Conservation (phyloP, 2,797 vertebrate genomes). For the Trichosurus vulpecula region DNA sequence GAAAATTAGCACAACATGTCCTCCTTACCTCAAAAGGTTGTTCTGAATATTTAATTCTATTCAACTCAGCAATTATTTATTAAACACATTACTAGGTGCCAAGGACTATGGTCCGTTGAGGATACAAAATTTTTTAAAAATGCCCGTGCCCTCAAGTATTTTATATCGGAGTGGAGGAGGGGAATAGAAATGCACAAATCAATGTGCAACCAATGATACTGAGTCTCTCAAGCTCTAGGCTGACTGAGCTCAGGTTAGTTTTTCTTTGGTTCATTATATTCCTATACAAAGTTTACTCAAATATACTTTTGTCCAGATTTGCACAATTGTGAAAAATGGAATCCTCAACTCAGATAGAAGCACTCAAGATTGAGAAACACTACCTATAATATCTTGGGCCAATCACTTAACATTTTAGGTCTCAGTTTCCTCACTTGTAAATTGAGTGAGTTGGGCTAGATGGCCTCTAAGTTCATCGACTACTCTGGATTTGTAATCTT, state of each 20-base stretch:
- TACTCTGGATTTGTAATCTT: not conserved
- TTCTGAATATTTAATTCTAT: not conserved
- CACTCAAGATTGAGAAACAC: not conserved
- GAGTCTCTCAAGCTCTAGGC: not conserved
- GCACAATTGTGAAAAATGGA: not conserved
- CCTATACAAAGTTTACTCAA: not conserved
- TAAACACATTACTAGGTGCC: not conserved
- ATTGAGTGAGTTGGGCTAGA: not conserved
- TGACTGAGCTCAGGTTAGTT: not conserved
- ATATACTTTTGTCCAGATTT: not conserved
- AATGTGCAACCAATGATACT: not conserved
- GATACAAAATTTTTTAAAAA: not conserved
- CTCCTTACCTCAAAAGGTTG: not conserved
- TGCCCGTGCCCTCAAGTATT: not conserved
- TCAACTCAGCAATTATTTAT: not conserved
- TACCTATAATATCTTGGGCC: not conserved
- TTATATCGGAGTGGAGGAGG: fast-evolving
- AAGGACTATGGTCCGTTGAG: not conserved
- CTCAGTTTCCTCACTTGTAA: not conserved
- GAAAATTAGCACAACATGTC: not conserved
- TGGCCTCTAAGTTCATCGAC: not conserved
- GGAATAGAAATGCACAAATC: not conserved
- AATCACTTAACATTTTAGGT: not conserved
- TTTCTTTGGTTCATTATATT: not conserved
- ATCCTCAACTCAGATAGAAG: not conserved